Conservation (phyloP, 1,140 invertebrate genomes). For the Manduca sexta region DNA sequence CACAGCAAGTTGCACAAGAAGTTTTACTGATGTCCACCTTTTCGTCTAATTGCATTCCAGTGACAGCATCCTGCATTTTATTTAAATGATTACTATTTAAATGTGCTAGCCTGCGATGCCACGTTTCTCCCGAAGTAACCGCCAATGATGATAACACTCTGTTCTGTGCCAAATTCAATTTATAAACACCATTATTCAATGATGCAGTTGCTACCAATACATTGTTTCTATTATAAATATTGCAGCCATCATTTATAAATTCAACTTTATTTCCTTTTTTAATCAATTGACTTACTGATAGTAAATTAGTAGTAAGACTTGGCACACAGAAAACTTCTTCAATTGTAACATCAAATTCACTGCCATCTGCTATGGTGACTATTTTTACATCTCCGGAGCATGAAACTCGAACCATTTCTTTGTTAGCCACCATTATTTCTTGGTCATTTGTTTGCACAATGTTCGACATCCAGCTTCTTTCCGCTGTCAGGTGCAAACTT, state of each 20-base stretch:
- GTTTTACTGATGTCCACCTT: neutral
- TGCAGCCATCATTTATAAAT: constrained; percentile 16
- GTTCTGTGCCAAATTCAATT: too few relatives aligned
- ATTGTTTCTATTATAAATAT: constrained; percentile 23
- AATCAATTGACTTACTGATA: constrained; percentile 1
- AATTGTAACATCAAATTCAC: neutral
- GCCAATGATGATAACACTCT: too few relatives aligned
- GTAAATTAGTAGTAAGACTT: neutral
- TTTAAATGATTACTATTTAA: neutral
- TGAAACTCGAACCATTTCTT: neutral
- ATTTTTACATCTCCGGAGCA: neutral
- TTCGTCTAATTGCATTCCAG: neutral
- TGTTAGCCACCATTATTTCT: constrained; percentile 1
- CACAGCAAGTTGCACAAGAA: constrained; percentile 19
- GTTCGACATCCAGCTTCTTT: neutral
- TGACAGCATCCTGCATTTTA: neutral
- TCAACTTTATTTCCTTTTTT: constrained; percentile 1
- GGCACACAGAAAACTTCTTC: constrained; percentile 1
- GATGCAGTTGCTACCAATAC: neutral
- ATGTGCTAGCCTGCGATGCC: neutral
- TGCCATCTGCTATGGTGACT: neutral
- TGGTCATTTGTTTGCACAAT: neutral
- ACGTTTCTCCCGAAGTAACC: too few relatives aligned
- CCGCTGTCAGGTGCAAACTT: neutral
- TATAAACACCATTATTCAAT: neutral